Percentiles rank a stretch among this genome's conserved stretches.
phyloP scores from a whole-genome alignment of 2,113 vertebrate species.

The Beaufortia kweichowensis region DNA sequence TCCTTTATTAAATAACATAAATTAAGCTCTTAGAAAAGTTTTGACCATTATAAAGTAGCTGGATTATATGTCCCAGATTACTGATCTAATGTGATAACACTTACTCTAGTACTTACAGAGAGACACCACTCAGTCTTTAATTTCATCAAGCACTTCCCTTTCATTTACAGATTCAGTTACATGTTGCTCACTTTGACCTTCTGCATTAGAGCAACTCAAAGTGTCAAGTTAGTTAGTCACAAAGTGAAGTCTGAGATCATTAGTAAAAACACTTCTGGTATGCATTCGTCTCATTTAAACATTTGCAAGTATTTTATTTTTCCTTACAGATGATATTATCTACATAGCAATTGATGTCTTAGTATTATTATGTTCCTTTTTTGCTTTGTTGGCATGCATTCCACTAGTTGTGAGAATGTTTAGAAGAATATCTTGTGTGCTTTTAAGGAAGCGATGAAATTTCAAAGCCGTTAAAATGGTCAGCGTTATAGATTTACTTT shows the following conservation, averaged over 20 bases:
- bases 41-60: background rate
- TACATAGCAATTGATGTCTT: too few relatives aligned
- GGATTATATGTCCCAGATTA: conserved; percentile 37
- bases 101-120: conserved; percentile 11
- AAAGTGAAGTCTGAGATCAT: background rate
- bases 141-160: conserved; percentile 27
- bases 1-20: conserved; percentile 26
- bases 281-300: too few relatives aligned
- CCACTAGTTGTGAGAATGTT: too few relatives aligned
- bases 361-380: too few relatives aligned
- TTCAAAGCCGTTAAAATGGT: too few relatives aligned
- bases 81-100: conserved; percentile 34
- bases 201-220: background rate
- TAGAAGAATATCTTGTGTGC: too few relatives aligned
- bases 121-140: conserved; percentile 15
- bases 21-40: conserved; percentile 13
- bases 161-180: conserved; percentile 12
- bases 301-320: too few relatives aligned
- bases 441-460: too few relatives aligned
- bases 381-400: too few relatives aligned
- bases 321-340: too few relatives aligned
- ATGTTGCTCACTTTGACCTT: conserved; percentile 13
- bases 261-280: too few relatives aligned
- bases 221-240: conserved; percentile 5
- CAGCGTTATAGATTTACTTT: too few relatives aligned